phyloP scores from a whole-genome alignment of 2,113 vertebrate genomes.

The Nesogale talazaci region DNA sequence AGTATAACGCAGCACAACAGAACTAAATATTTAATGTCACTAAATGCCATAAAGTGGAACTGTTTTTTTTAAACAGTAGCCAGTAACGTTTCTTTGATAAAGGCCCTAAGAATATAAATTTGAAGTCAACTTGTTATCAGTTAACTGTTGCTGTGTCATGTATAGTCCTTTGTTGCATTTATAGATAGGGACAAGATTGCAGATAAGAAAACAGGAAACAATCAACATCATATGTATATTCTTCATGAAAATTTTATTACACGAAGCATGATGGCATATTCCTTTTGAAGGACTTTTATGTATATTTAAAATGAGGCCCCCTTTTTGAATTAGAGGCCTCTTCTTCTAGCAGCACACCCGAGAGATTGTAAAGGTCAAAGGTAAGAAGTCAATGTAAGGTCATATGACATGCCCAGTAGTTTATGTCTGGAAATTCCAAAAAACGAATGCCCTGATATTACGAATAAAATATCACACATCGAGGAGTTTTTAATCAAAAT shows the following conservation, averaged over 20 bases:
- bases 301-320: constrained; percentile 74
- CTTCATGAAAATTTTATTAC: constrained; percentile 84
- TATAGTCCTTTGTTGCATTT: constrained; percentile 80
- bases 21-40: constrained; percentile 91
- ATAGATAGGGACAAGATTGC: constrained; percentile 81
- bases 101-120: constrained; percentile 84
- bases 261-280: constrained; percentile 82
- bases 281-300: constrained; percentile 70
- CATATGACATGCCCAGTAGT: constrained; percentile 87
- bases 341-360: constrained; percentile 59
- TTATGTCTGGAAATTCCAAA: constrained; percentile 81
- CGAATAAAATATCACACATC: constrained; percentile 1
- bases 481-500: constrained; percentile 53
- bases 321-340: constrained; percentile 67
- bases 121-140: constrained; percentile 84
- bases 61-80: constrained; percentile 87
- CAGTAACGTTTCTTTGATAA: constrained; percentile 86
- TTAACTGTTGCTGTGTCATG: constrained; percentile 84
- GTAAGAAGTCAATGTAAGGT: constrained; percentile 87
- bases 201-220: constrained; percentile 63
- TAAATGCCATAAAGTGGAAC: constrained; percentile 89
- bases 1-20: constrained; percentile 90
- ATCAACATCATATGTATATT: constrained; percentile 75
- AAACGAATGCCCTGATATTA: constrained; percentile 37
- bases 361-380: constrained; percentile 79